phyloP scores from a whole-genome alignment of 2,888 invertebrate species.

The Phaedon cochleariae region DNA sequence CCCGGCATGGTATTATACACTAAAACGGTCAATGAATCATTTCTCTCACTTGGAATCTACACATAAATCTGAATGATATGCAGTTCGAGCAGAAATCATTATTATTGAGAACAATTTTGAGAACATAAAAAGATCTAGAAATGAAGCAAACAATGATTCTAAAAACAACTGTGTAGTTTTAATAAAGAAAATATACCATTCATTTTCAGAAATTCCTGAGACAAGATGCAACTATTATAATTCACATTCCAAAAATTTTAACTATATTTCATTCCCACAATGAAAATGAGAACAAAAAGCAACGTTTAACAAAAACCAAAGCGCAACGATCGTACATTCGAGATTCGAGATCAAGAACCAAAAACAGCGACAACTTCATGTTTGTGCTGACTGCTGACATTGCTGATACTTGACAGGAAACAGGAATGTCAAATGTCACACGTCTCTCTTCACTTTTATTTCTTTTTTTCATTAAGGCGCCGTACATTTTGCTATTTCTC shows the following conservation, averaged over 20 bases:
- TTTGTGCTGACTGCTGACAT: too few relatives aligned
- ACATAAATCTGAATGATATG: background rate
- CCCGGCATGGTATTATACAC: constrained; percentile 65
- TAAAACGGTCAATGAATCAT: constrained; percentile 32
- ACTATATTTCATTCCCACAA: background rate
- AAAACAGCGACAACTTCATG: background rate
- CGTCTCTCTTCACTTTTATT: too few relatives aligned
- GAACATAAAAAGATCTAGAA: background rate
- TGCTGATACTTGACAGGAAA: too few relatives aligned
- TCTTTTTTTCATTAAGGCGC: too few relatives aligned
- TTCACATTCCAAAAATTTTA: constrained; percentile 20
- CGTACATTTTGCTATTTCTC: too few relatives aligned
- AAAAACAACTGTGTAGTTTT: constrained; percentile 7
- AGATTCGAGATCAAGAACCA: background rate
- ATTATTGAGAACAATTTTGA: background rate
- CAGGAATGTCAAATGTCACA: too few relatives aligned
- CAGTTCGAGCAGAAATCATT: background rate
- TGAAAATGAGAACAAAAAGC: background rate
- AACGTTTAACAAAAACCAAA: background rate
- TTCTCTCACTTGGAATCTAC: background rate
- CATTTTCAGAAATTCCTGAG: constrained; percentile 24
- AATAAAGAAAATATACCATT: constrained; percentile 30
- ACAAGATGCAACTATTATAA: constrained; percentile 14
- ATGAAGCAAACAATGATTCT: background rate
- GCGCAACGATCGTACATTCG: background rate